Evolutionary conservation across 2,797 vertebrate genomes (phyloP).

Genomic region (Sphenodon punctatus): DNA sequence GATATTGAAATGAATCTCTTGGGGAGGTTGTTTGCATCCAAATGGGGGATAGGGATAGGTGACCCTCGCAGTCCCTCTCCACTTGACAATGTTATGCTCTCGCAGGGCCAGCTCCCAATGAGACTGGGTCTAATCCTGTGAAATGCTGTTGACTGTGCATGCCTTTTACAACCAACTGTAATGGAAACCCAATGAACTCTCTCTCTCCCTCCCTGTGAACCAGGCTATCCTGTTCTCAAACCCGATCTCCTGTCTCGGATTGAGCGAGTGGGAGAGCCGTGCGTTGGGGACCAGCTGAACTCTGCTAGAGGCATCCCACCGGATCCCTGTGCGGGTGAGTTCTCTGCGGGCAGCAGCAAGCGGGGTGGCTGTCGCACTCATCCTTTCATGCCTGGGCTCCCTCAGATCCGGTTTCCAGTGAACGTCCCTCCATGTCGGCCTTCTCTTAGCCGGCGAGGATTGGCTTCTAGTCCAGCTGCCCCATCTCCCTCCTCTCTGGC

Average conservation of each 20-base stretch:
- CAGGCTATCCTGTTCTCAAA: constrained; percentile 49
- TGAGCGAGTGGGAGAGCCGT: background rate
- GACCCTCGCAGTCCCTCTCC: too few relatives aligned
- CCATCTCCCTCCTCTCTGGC: too few relatives aligned
- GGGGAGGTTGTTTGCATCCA: too few relatives aligned
- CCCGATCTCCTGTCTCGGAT: constrained; percentile 20
- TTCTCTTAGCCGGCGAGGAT: too few relatives aligned
- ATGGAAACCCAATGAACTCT: background rate
- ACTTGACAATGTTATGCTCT: too few relatives aligned
- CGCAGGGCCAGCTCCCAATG: too few relatives aligned
- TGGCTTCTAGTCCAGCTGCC: too few relatives aligned
- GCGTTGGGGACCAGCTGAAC: constrained; percentile 23
- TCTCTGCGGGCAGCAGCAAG: background rate
- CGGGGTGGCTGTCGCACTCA: background rate
- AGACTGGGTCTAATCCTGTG: background rate
- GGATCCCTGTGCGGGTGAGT: constrained; percentile 55
- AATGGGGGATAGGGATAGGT: too few relatives aligned
- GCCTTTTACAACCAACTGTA: background rate
- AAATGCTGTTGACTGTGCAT: background rate
- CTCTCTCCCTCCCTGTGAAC: background rate
- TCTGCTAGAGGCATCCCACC: background rate
- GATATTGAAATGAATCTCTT: too few relatives aligned
- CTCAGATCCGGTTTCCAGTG: fast-evolving
- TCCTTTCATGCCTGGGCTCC: background rate
- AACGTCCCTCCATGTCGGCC: fast-evolving